Evolutionary conservation across 2,888 invertebrate species (phyloP), one percentile per base, ranked within the genome.

Genomic region (Agrotis puta): DNA sequence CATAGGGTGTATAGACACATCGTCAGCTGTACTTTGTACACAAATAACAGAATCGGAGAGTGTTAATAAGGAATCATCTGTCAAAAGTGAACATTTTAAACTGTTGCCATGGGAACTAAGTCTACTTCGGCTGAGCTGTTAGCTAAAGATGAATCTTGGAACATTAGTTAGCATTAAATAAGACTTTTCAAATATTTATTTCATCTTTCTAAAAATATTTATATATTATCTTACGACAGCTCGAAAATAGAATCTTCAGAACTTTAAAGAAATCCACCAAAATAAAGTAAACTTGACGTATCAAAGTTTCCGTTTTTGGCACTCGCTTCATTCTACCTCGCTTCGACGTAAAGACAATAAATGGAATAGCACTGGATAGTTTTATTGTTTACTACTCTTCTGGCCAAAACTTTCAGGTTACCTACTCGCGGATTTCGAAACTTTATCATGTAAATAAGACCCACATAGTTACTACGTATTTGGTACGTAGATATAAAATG

Each of bases 221-320:
- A 11, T 39, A 39, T 11, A 39, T 11, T 39, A 33, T 33, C 33
- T 56, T 0, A 33, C 6, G 33, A 27, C 13, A 56, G 6, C n/a
- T 13, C 22, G 24, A 1, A 20, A n/a, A 56, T 3, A 48, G 14
- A 70, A 45, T n/a, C 51, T n/a, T 14, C 3, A 50, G 22, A 59
- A 47, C 50, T 48, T 39, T 18, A 14, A n/a, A 75, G 48, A 47
- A 56, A n/a, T 61, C 20, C 50, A 74, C 16, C 9, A 51, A 51
- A 53, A 63, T 63, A 66, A 72, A 71, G 33, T 24, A 66, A 64
- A 73, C 43, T 63, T 16, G 45, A 62, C 39, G 47, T 53, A 59
- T 56, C n/a, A 45, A 75, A 71, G 71, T 71, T 71, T 67, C 27
- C 11, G 69, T 48, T 67, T 71, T 80, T 80, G 67, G 62, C 71